phyloP scores from a whole-genome alignment of 2,113 vertebrate species.

The Empidonax traillii region DNA sequence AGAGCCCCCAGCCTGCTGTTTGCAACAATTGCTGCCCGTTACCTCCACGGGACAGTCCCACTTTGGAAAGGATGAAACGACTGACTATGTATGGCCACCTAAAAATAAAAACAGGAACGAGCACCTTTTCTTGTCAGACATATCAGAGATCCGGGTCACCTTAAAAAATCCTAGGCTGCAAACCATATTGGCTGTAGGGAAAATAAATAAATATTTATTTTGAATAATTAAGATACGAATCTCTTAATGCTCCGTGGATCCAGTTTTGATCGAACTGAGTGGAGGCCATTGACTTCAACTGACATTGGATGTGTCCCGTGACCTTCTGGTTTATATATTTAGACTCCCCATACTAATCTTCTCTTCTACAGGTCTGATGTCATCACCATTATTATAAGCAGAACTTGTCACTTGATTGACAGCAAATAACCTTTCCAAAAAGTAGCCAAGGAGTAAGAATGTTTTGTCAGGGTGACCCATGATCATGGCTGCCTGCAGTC shows the following conservation, averaged over 20 bases:
- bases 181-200: background rate
- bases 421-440: constrained; percentile 49
- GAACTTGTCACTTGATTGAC: constrained; percentile 42
- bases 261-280: background rate
- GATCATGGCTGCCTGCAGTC: background rate
- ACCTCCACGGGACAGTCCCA: background rate
- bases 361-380: constrained; percentile 37
- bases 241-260: background rate
- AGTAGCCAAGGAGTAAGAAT: constrained; percentile 10
- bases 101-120: constrained; percentile 33
- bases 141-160: background rate
- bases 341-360: constrained; percentile 22
- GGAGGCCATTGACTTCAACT: background rate
- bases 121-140: background rate
- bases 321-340: constrained; percentile 60
- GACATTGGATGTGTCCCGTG: constrained; percentile 10
- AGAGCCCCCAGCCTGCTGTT: background rate
- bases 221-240: background rate
- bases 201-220: background rate
- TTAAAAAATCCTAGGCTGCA: constrained; percentile 6
- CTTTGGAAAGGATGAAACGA: background rate
- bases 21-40: background rate
- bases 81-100: background rate
- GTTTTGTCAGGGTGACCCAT: background rate
- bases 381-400: constrained; percentile 60